Evolutionary conservation across 2,797 vertebrate species (phyloP), one percentile per base, ranked within the genome.

Genomic region (Fistularia tabacaria): DNA sequence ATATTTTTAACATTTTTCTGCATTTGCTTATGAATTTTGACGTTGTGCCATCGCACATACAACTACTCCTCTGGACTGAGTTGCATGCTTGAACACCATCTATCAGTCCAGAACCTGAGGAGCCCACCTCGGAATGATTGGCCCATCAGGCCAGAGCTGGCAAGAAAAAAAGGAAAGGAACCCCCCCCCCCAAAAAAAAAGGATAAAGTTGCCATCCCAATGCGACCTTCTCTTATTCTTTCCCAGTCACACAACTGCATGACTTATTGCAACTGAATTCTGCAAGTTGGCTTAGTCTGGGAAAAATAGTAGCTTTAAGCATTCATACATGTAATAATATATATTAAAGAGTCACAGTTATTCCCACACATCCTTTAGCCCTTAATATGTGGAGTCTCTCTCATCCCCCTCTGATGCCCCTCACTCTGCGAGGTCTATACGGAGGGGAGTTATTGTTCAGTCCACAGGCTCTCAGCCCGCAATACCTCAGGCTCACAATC

Each of bases 231-330:
- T 66, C 82, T 86, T 86, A 79, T 88, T 71, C 67, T 58, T 51
- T 77, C 78, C 79, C 81, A 79, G 69, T 53, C 62, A 69, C 62
- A 67, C 77, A 86, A 88, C 84, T 83, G 81, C 74, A 65, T 63
- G 56, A 83, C 80, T 93, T 92, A 90, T 89, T 93, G 93, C 92
- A 91, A 87, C 85, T 46, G 81, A 86, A 86, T 83, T 81, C 83
- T 85, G 71, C 73, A 87, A 80, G 80, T 82, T 79, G 66, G 71
- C 76, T 88, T 85, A 83, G 81, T 83, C 84, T 86, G 89, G 85
- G 84, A 79, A 79, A 76, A 67, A 74, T 60, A 69, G 75, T 73
- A 74, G 84, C 76, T 84, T 72, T 39, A 81, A 85, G 81, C 83
- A 84, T 84, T 85, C 85, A 82, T 83, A 85, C 74, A 62, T 61